Percentiles rank a stretch among this genome's conserved stretches.
phyloP scores from a whole-genome alignment of 64 coral and sea anemone species.

The Cladopsammia gracilis region DNA sequence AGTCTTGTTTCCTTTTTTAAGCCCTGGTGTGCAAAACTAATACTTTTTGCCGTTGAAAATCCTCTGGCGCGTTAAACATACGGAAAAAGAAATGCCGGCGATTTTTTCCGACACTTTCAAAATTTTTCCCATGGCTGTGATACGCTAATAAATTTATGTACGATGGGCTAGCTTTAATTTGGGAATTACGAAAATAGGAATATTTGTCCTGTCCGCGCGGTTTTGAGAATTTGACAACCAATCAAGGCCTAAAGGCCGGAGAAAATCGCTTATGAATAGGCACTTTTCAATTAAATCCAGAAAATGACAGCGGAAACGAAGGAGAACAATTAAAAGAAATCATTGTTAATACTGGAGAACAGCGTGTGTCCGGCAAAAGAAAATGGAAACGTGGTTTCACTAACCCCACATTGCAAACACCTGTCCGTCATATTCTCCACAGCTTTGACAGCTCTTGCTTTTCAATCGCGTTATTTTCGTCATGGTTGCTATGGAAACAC shows the following conservation, averaged over 20 bases:
- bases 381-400: background rate
- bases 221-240: slow-evolving; percentile 20
- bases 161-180: slow-evolving; percentile 25
- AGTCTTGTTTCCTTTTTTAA: background rate
- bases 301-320: background rate
- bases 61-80: background rate
- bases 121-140: background rate
- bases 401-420: background rate
- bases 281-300: background rate
- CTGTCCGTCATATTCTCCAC: slow-evolving; percentile 11
- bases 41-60: background rate
- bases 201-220: slow-evolving; percentile 14
- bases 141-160: slow-evolving; percentile 49
- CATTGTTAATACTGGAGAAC: background rate
- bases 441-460: slow-evolving; percentile 11
- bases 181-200: slow-evolving; percentile 26
- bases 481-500: slow-evolving; percentile 5
- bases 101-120: background rate
- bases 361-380: background rate
- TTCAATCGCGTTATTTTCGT: slow-evolving; percentile 10
- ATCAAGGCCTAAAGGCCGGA: background rate
- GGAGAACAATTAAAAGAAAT: slow-evolving; percentile 4
- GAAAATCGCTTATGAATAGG: background rate
- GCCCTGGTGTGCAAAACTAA: background rate
- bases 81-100: background rate